phyloP scores from a whole-genome alignment of 1,140 invertebrate genomes.

The Trachelipus rathkii region DNA sequence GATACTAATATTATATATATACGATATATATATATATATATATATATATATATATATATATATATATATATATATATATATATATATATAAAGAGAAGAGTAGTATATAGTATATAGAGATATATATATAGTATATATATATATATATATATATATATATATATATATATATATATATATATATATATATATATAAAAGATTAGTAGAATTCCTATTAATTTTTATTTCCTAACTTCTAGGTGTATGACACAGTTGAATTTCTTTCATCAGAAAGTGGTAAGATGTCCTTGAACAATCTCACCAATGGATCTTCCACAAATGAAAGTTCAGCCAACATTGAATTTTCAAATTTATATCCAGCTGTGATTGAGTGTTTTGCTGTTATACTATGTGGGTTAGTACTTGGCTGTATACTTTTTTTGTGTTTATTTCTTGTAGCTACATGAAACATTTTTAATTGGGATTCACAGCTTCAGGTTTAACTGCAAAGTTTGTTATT shows the following conservation, averaged over 20 bases:
- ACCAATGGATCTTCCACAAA: background rate
- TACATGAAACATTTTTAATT: no score
- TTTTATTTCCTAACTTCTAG: conserved; percentile 7
- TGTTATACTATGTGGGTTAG: conserved; percentile 82
- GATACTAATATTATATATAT: background rate
- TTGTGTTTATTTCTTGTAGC: no score
- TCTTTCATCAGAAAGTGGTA: background rate
- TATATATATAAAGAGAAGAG: no score
- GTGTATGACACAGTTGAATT: conserved; percentile 37
- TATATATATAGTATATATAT: background rate
- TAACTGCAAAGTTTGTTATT: no score
- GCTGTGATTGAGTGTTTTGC: conserved; percentile 86
- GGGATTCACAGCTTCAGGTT: no score
- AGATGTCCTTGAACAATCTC: background rate
- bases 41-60: conserved; percentile 11
- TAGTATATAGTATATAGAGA: background rate
- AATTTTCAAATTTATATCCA: conserved; percentile 53
- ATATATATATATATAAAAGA: no score
- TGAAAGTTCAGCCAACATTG: conserved; percentile 20
- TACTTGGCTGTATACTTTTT: conserved; percentile 21
- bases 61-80: conserved; percentile 7
- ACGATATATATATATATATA: conserved; percentile 13
- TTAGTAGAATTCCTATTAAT: background rate
- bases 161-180: background rate
- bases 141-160: conserved; percentile 18